Conservation (phyloP, 92 coral and sea anemone species). For the Pocillopora grandis region DNA sequence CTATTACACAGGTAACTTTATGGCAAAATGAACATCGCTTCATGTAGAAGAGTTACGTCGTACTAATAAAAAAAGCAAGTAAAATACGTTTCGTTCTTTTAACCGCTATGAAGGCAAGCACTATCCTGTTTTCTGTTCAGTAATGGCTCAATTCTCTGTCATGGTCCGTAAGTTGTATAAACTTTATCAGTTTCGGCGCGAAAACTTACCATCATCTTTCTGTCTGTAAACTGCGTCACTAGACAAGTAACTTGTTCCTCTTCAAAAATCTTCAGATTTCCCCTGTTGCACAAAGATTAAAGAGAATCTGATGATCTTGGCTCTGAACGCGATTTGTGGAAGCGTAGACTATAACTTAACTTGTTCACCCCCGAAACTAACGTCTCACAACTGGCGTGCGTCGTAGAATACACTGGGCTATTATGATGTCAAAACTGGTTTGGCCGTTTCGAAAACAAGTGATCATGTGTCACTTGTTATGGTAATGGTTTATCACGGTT, state of each 20-base stretch:
- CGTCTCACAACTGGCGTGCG: slow-evolving; percentile 35
- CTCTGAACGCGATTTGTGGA: not conserved
- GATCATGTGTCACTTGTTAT: slow-evolving; percentile 38
- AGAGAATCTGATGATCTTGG: not conserved
- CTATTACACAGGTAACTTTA: not conserved
- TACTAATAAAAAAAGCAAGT: too few species aligned
- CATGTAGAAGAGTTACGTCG: too few species aligned
- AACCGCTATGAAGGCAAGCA: not conserved
- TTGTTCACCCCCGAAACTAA: not conserved
- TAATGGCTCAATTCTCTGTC: not conserved
- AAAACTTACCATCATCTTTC: slow-evolving; percentile 40
- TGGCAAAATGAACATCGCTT: not conserved
- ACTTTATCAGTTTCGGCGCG: slow-evolving; percentile 31
- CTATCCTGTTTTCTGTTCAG: not conserved
- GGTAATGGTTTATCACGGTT: slow-evolving; percentile 32
- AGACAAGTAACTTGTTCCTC: not conserved
- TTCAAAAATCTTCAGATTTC: not conserved
- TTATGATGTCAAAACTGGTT: slow-evolving; percentile 52
- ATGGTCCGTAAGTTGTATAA: slow-evolving; percentile 2
- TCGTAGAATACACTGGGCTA: not conserved
- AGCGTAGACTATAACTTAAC: not conserved
- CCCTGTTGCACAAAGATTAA: not conserved
- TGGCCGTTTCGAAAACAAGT: slow-evolving; percentile 8
- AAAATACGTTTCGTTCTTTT: not conserved
- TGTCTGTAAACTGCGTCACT: not conserved